phyloP scores from a whole-genome alignment of 2,113 vertebrate genomes.

The Tetrax tetrax region DNA sequence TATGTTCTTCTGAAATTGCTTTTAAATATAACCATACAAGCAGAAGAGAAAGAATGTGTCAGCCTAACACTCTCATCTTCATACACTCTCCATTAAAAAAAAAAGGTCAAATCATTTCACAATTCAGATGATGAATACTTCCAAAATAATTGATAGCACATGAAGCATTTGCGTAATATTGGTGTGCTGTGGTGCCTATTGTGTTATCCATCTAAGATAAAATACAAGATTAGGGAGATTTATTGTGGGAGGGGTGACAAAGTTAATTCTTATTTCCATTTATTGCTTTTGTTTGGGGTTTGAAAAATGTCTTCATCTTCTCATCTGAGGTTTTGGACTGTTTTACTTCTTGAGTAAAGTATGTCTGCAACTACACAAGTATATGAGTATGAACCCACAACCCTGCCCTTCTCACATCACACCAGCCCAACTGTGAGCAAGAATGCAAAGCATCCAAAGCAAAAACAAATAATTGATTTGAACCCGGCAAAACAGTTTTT shows the following conservation, averaged over 20 bases:
- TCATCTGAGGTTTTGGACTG: constrained; percentile 58
- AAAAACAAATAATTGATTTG: constrained; percentile 61
- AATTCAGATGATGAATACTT: constrained; percentile 53
- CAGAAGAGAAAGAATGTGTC: background rate
- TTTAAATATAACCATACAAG: background rate
- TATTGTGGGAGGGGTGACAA: constrained; percentile 52
- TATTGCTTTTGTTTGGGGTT: constrained; percentile 58
- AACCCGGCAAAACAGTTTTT: background rate
- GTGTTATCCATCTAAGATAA: constrained; percentile 51
- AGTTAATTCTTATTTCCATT: constrained; percentile 55
- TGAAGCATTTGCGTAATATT: constrained; percentile 62
- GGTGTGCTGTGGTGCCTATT: constrained; percentile 52
- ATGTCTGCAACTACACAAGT: constrained; percentile 16
- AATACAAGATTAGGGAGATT: constrained; percentile 58
- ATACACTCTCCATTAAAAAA: background rate
- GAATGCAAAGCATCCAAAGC: constrained; percentile 57
- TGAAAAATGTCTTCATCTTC: constrained; percentile 49
- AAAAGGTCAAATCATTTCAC: constrained; percentile 55
- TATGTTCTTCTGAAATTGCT: background rate
- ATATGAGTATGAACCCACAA: constrained; percentile 1
- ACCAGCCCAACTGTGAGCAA: constrained; percentile 51
- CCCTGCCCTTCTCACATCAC: constrained; percentile 51
- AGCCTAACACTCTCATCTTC: background rate
- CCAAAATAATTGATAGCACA: constrained; percentile 66
- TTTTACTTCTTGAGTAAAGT: constrained; percentile 31